Base-by-base conservation (phyloP, 2,113 vertebrate genomes). In the Burhinus oedicnemus region DNA sequence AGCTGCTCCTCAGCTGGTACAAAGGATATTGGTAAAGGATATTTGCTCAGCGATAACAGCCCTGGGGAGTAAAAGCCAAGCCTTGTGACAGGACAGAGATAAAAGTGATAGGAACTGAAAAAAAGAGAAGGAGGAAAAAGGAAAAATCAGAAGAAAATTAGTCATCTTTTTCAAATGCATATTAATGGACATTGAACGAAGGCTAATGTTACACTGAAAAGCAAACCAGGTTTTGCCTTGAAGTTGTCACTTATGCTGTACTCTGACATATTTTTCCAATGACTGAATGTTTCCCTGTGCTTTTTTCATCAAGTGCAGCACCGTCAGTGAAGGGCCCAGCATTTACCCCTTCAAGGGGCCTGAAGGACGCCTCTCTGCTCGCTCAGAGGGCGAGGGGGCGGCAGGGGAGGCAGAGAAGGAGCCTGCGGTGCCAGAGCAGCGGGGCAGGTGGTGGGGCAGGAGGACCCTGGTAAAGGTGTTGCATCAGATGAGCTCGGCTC, bases 281-380 rank as follows among this genome's bases (percentile, higher is more conserved):
- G 21, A 23, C 27, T 54, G 20, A 62, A 12, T 60, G 40, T 14
- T 83, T 57, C 26, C 21, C 40, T 45, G 49, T 7, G 5, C 4
- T 64, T 81, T 84, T 83, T 72, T 21, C 23, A 78, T 51, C 23
- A 34, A 40, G 30, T 34, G 52, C 26, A 68, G n/a, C n/a, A 45
- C 18, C 55, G 25, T 36, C 65, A 57, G 5, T 8, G 18, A 71
- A 82, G 55, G 22, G 18, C 26, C 5, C 1, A 1, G 38, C 0
- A 0, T 18, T 45, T 45, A 61, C 8, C n/a, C n/a, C 36, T 71
- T 68, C 36, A 1, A 0, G 0, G n/a, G 34, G 25, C 15, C 9
- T 3, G 0, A 12, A 71, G 57, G 55, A 71, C 18, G 2, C 13
- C 16, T 51, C 45, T 70, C 29, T 3, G 5, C 27, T 40, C 26